These are phyloP conservation scores for Rhadina sibilatrix DNA, from an alignment of 2,113 vertebrate species.

Conservation along the genomic window DNA sequence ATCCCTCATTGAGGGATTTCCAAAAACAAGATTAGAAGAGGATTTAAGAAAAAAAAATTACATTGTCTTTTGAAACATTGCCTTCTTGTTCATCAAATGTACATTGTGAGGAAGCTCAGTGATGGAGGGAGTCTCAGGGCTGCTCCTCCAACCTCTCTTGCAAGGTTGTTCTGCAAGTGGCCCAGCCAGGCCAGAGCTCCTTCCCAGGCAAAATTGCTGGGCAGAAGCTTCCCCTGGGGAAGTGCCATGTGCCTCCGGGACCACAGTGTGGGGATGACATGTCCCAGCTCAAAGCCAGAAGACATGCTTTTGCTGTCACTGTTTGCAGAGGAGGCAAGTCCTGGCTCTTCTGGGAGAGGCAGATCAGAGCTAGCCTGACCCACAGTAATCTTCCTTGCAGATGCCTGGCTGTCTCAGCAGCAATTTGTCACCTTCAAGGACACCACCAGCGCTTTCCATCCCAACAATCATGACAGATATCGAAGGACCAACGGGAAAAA, in stretches of 20 bases:
- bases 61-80: accelerated
- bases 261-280: accelerated
- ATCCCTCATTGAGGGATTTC: background rate
- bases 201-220: background rate
- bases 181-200: background rate
- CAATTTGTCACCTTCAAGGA: background rate
- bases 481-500: background rate
- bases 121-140: background rate
- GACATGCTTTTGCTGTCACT: background rate
- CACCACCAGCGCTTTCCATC: accelerated
- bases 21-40: background rate
- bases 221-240: background rate
- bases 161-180: background rate
- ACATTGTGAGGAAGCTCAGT: background rate
- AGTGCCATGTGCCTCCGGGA: background rate
- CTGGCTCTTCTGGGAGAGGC: background rate
- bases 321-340: background rate
- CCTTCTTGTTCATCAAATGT: background rate
- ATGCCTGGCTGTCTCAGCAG: background rate
- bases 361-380: background rate
- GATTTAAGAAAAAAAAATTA: background rate
- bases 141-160: accelerated
- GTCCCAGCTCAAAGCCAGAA: background rate
- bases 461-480: background rate
- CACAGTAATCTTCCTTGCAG: background rate